A percentile compares a stretch with the other conserved stretches of the same genome.
Evolutionary conservation across 2,888 invertebrate species (phyloP).

Genomic region (Achlya flavicornis): DNA sequence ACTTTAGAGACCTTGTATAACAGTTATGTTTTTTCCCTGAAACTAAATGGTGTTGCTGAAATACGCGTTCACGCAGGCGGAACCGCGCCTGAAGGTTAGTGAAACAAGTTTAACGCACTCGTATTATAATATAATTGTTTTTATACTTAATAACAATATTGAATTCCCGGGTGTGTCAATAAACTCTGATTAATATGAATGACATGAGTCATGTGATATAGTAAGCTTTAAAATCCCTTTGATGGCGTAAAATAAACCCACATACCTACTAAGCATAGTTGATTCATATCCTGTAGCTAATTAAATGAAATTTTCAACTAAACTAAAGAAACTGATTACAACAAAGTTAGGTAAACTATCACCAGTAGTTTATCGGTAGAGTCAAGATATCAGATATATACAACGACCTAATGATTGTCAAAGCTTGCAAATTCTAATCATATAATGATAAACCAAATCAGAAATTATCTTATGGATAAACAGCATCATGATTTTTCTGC

Average conservation of each 20-base stretch:
- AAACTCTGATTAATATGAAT: slow-evolving; percentile 37
- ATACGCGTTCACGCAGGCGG: slow-evolving; percentile 8
- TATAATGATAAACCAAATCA: too few relatives aligned
- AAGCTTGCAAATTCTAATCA: too few relatives aligned
- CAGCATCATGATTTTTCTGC: too few relatives aligned
- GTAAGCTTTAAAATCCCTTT: slow-evolving; percentile 46
- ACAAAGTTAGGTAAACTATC: too few relatives aligned
- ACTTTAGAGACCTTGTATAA: slow-evolving; percentile 6
- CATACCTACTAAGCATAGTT: slow-evolving; percentile 36
- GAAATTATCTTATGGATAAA: too few relatives aligned
- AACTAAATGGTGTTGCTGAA: slow-evolving; percentile 11
- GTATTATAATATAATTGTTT: not conserved
- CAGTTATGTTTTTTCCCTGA: slow-evolving; percentile 9
- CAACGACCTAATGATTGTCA: too few relatives aligned
- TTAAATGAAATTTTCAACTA: slow-evolving; percentile 8
- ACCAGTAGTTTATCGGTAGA: too few relatives aligned
- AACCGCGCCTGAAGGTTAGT: slow-evolving; percentile 9
- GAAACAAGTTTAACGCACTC: slow-evolving; percentile 13
- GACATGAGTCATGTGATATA: slow-evolving; percentile 35
- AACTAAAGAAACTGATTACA: too few relatives aligned
- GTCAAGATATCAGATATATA: too few relatives aligned
- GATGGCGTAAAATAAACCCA: slow-evolving; percentile 60
- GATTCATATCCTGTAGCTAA: slow-evolving; percentile 55
- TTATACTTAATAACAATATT: slow-evolving; percentile 38
- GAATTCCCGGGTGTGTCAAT: slow-evolving; percentile 45